Evolutionary conservation across 2,888 invertebrate species (phyloP).

Genomic region (Beris chalybata): DNA sequence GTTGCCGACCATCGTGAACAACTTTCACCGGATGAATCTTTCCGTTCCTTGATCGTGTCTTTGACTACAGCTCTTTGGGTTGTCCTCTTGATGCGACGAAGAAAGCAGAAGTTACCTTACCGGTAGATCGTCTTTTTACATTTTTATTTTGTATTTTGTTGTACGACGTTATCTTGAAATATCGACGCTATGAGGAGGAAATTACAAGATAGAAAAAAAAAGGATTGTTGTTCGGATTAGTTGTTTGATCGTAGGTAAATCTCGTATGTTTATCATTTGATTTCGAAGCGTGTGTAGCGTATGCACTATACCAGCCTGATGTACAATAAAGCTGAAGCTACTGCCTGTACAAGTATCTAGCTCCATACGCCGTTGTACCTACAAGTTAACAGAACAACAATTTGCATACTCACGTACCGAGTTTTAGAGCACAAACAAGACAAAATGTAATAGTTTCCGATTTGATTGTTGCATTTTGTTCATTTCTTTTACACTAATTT

Average conservation of each 20-base stretch:
- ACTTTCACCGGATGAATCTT: slow-evolving; percentile 33
- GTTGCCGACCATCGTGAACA: slow-evolving; percentile 23
- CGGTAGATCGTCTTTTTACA: slow-evolving; percentile 13
- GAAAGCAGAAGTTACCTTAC: slow-evolving; percentile 30
- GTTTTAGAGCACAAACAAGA: not conserved
- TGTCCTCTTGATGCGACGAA: slow-evolving; percentile 11
- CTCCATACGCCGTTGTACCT: no score
- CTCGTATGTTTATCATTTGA: no score
- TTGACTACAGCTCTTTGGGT: not conserved
- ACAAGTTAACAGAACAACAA: no score
- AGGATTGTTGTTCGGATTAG: slow-evolving; percentile 19
- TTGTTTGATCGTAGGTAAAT: not conserved
- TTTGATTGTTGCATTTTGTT: not conserved
- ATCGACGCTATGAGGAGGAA: not conserved
- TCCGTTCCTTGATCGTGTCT: slow-evolving; percentile 19
- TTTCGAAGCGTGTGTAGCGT: no score
- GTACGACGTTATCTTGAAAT: slow-evolving; percentile 22
- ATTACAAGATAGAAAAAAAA: not conserved
- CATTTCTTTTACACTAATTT: not conserved
- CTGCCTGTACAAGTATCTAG: no score
- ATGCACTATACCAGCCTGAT: no score
- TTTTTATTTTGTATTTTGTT: slow-evolving; percentile 21
- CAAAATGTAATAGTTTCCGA: slow-evolving; percentile 10
- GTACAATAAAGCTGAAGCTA: no score
- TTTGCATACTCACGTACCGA: no score